Evolutionary conservation across 2,888 invertebrate species (phyloP).

Genomic region (Epistrophe eligans): DNA sequence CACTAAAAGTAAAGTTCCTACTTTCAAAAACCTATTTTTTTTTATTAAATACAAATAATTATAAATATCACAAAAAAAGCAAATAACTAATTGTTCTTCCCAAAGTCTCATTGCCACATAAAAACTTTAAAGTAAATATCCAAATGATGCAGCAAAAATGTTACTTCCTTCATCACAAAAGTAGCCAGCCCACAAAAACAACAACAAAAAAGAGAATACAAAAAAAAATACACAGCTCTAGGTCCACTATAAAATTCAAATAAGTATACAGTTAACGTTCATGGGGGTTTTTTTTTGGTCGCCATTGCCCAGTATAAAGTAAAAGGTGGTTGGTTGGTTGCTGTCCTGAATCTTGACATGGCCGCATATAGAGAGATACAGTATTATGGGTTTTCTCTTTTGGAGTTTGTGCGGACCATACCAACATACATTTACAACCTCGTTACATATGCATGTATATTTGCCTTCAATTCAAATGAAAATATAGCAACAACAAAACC

Average conservation of each 20-base stretch:
- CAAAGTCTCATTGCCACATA: background rate
- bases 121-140: conserved; percentile 52
- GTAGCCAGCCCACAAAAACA: conserved; percentile 22
- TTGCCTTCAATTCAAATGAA: conserved; percentile 57
- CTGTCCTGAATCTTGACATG: background rate
- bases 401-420: conserved; percentile 35
- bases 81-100: background rate
- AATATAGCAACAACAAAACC: conserved; percentile 42
- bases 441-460: conserved; percentile 74
- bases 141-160: conserved; percentile 38
- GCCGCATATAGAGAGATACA: conserved; percentile 9
- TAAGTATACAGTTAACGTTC: conserved; percentile 74
- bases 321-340: conserved; percentile 75
- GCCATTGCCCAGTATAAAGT: conserved; percentile 66
- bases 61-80: no score
- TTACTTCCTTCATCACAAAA: conserved; percentile 43
- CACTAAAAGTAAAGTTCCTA: no score
- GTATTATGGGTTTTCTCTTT: conserved; percentile 31
- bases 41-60: no score
- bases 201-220: conserved; percentile 38
- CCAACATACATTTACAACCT: conserved; percentile 51
- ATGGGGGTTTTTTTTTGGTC: conserved; percentile 54
- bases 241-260: conserved; percentile 73
- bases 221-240: conserved; percentile 44
- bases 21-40: no score